These are phyloP conservation scores for Struthidea cinerea DNA, from an alignment of 2,113 vertebrate genomes.

Conservation along the genomic window DNA sequence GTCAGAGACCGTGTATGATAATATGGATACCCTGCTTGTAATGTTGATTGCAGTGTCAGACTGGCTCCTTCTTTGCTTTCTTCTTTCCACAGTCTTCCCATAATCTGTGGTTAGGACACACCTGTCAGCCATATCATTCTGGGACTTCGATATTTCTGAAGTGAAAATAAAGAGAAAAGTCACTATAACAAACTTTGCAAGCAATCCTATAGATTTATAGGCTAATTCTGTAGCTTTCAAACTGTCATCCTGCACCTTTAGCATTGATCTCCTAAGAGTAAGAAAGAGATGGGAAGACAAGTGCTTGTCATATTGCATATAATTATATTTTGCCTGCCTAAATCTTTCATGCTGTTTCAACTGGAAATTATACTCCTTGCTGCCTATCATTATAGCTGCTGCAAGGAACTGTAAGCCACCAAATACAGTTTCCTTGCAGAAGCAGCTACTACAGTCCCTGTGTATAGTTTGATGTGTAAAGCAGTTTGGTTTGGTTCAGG, in stretches of 20 bases:
- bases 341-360: neutral
- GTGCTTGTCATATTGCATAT: neutral
- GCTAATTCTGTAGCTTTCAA: neutral
- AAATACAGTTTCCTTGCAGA: neutral
- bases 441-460: neutral
- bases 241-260: neutral
- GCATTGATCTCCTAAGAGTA: neutral
- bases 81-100: neutral
- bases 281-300: neutral
- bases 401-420: neutral
- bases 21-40: slow-evolving; percentile 53
- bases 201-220: neutral
- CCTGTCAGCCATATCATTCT: slow-evolving; percentile 82
- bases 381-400: neutral
- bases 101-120: slow-evolving; percentile 63
- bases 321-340: neutral
- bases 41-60: slow-evolving; percentile 86
- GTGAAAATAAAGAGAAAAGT: neutral
- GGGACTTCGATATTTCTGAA: slow-evolving; percentile 88
- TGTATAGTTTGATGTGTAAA: neutral
- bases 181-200: neutral
- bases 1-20: neutral
- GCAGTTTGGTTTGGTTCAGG: neutral
- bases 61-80: slow-evolving; percentile 77
- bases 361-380: neutral